Conservation (phyloP, 92 coral and sea anemone species). For the Phenganax marumi region DNA sequence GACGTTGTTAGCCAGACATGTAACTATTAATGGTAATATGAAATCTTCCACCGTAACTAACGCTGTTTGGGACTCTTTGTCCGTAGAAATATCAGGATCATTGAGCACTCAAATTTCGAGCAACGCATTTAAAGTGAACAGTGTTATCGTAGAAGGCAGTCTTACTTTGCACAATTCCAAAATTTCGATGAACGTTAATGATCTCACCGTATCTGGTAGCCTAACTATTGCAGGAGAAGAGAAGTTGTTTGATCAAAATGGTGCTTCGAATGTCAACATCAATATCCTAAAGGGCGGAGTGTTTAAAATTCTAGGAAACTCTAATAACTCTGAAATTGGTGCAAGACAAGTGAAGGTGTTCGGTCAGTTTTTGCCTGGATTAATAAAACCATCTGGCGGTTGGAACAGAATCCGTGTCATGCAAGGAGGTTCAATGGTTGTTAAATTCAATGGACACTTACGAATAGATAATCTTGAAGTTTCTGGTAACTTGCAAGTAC, state of each 20-base stretch:
- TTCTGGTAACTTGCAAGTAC: constrained; percentile 37
- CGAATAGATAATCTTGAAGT: constrained; percentile 27
- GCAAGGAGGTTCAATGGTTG: constrained; percentile 25
- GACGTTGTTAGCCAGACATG: constrained; percentile 36
- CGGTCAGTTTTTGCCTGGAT: constrained; percentile 29
- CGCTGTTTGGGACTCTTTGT: constrained; percentile 44
- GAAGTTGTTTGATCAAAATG: background rate
- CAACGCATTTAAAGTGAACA: constrained; percentile 14
- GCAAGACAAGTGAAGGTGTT: constrained; percentile 19
- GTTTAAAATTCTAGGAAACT: background rate
- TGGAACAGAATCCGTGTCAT: constrained; percentile 38
- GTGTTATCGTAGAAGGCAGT: constrained; percentile 39
- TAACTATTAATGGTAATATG: constrained; percentile 41
- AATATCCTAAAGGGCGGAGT: background rate
- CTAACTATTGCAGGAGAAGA: background rate
- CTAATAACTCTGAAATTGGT: constrained; percentile 27
- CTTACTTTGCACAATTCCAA: constrained; percentile 34
- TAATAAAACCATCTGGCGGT: constrained; percentile 33
- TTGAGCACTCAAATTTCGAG: constrained; percentile 19
- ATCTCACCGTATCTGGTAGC: constrained; percentile 1
- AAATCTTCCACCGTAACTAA: constrained; percentile 33
- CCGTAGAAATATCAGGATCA: constrained; percentile 29
- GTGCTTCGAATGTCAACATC: background rate
- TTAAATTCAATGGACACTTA: constrained; percentile 27
- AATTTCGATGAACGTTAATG: constrained; percentile 10